Conservation (phyloP, 2,888 invertebrate genomes). For the Gastracanthus pulcherrimus region DNA sequence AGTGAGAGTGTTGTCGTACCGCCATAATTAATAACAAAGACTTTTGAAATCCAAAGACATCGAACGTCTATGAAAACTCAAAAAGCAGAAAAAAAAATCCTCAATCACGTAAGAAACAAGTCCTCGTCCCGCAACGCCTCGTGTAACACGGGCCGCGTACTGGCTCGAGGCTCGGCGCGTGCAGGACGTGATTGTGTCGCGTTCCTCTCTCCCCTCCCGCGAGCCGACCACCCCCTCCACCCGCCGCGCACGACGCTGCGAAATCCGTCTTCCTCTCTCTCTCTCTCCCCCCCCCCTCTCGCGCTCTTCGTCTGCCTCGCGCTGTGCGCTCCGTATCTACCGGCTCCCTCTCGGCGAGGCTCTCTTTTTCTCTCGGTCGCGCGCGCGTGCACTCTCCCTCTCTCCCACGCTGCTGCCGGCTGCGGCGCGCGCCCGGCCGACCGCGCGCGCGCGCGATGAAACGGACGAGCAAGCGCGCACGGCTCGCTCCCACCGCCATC, state of each 20-base stretch:
- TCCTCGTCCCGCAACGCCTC: slow-evolving; percentile 39
- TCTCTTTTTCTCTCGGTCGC: slow-evolving; percentile 59
- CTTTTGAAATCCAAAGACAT: no score
- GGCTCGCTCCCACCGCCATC: slow-evolving; percentile 72
- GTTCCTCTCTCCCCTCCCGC: slow-evolving; percentile 65
- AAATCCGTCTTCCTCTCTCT: slow-evolving; percentile 56
- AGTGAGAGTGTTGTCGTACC: no score
- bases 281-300: slow-evolving; percentile 56
- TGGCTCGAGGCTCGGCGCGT: slow-evolving; percentile 76
- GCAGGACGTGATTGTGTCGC: slow-evolving; percentile 77
- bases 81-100: background rate
- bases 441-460: slow-evolving; percentile 40
- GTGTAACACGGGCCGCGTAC: slow-evolving; percentile 72
- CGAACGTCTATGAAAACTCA: no score
- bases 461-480: slow-evolving; percentile 53
- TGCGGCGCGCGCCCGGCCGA: no score
- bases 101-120: background rate
- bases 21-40: no score
- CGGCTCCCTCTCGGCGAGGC: background rate
- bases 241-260: background rate
- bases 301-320: slow-evolving; percentile 58
- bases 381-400: background rate
- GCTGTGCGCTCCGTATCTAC: no score
- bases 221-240: background rate
- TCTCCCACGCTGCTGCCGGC: slow-evolving; percentile 15